Evolutionary conservation across 2,113 vertebrate genomes (phyloP).

Genomic region (Onychostruthus taczanowskii): DNA sequence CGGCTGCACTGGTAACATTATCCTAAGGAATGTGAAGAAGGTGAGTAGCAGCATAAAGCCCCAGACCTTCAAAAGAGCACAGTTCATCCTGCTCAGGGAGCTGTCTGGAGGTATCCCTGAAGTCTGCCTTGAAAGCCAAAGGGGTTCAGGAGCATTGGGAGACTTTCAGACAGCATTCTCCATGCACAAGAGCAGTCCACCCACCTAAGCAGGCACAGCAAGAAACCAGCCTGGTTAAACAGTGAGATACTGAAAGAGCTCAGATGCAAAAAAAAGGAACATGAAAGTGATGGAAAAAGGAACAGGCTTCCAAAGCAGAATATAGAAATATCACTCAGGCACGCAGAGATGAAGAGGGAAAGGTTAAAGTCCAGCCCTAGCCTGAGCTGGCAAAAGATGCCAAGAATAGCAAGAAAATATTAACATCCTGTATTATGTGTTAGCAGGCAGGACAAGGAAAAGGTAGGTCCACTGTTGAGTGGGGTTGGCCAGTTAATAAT

Average conservation of each 20-base stretch:
- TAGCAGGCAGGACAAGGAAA: background rate
- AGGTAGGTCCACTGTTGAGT: background rate
- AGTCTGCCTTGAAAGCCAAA: background rate
- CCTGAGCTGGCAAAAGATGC: background rate
- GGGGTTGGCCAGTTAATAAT: background rate
- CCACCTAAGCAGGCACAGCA: background rate
- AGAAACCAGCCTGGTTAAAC: background rate
- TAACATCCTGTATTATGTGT: background rate
- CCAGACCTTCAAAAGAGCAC: background rate
- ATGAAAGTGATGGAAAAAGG: background rate
- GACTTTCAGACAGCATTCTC: background rate
- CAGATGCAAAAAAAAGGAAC: background rate
- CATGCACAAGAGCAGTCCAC: background rate
- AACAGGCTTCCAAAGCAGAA: background rate
- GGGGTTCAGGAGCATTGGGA: background rate
- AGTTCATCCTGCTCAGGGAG: background rate
- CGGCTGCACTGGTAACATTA: background rate
- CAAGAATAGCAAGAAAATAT: background rate
- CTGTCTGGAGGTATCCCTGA: background rate
- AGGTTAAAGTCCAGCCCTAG: background rate
- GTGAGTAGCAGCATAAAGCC: background rate
- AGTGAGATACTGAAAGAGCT: background rate
- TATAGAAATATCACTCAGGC: background rate
- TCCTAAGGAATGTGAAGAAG: background rate
- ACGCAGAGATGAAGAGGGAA: background rate